These are phyloP conservation scores for Spermophilus dauricus DNA, from an alignment of 2,113 vertebrate species.

Conservation along the genomic window DNA sequence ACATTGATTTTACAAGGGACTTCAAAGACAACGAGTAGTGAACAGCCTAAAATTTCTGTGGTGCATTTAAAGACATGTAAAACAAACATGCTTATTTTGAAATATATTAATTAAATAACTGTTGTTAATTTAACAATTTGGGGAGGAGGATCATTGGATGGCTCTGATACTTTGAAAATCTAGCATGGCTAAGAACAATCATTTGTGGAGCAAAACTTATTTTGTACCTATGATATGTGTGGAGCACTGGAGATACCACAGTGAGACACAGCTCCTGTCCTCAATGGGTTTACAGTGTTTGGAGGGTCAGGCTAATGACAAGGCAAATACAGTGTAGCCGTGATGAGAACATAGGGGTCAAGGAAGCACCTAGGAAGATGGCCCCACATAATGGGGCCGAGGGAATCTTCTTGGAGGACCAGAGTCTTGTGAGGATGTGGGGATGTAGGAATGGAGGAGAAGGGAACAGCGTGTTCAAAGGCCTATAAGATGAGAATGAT, in stretches of 20 bases:
- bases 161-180: neutral
- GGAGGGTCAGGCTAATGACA: neutral
- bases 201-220: neutral
- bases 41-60: neutral
- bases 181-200: neutral
- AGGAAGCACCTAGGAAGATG: neutral
- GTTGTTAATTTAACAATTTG: neutral
- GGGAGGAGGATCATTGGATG: neutral
- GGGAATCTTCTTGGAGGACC: neutral
- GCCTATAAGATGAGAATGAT: neutral
- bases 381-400: neutral
- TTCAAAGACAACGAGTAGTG: neutral
- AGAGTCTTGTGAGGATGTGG: neutral
- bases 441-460: neutral
- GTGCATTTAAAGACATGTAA: neutral
- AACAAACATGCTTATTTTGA: neutral
- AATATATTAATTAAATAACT: neutral
- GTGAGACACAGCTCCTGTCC: neutral
- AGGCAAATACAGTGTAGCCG: neutral
- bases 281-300: neutral
- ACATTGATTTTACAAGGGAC: rapidly evolving
- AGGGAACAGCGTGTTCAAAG: neutral
- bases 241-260: neutral
- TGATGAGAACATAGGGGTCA: neutral
- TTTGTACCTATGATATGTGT: neutral